Conservation (phyloP, 2,888 invertebrate genomes). For the Pseudolycoriella hygida region DNA sequence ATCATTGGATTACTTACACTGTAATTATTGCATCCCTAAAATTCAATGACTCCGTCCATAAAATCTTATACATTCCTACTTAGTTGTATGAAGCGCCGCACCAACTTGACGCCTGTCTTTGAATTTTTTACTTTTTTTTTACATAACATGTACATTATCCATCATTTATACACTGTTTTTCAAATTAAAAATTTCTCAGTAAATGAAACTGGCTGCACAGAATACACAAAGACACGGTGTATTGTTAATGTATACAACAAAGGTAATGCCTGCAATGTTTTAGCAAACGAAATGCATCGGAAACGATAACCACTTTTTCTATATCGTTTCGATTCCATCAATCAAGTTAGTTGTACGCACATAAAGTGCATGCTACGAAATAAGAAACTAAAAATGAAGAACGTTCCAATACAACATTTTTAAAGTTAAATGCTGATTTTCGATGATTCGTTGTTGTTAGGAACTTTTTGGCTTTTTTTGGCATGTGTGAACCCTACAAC, state of each 20-base stretch:
- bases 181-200: constrained; percentile 1
- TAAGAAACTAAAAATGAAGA: neutral
- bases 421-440: too few species aligned
- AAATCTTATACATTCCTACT: too few species aligned
- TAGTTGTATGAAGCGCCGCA: too few species aligned
- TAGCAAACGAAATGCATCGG: neutral
- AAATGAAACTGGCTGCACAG: constrained; percentile 1
- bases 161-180: neutral
- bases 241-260: neutral
- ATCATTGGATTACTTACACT: too few species aligned
- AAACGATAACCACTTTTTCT: constrained; percentile 4
- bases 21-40: too few species aligned
- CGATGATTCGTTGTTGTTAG: too few species aligned
- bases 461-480: too few species aligned
- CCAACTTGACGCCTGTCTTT: neutral
- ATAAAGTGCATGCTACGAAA: neutral
- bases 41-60: too few species aligned
- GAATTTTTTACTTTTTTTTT: neutral
- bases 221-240: neutral
- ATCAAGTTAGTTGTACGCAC: neutral
- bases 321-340: neutral
- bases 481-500: too few species aligned
- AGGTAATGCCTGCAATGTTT: neutral
- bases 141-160: neutral
- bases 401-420: too few species aligned